Base-by-base conservation (phyloP, 2,113 vertebrate genomes). In the Galeopterus variegatus region DNA sequence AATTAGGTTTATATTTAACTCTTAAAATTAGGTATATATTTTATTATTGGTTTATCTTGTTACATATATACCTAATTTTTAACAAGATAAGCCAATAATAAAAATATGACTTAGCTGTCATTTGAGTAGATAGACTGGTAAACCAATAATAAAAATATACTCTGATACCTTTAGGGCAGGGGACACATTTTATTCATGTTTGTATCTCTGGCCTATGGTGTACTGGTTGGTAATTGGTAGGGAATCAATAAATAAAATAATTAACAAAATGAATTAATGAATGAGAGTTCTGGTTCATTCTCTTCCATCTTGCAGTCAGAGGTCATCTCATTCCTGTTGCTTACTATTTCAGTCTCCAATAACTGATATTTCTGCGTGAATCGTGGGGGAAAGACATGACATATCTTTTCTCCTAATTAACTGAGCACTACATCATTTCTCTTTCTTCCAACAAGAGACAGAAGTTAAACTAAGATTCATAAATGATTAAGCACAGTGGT, bases 351-450 rank as follows among this genome's bases (percentile, higher is more conserved):
- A 33, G 13, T 73, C n/a, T 92, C 48, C 24, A 72, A 52, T 87
- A 72, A 41, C 67, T 86, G 85, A 70, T 13, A 65, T 77, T 72
- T 90, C 31, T 83, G 54, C 33, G 24, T 70, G 24, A 36, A 90
- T 45, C 52, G 48, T 23, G 28, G 75, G 2, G 31, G n/a, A 70
- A 76, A 90, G 54, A 54, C 48, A 24, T 19, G 19, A 72, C 77
- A n/a, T 62, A 12, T 73, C 87, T 80, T 81, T 86, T 67, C 65
- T 80, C 73, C 70, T 62, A 77, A 73, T 85, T 95, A 91, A 81
- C 13, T 8, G 64, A 72, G 60, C 2, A 70, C 24, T 50, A 45
- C 36, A 50, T 31, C 18, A 48, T 79, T 31, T 94, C 28, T 96
- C 67, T 60, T 21, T 62, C 69, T 45, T 70, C 28, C 72, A 69